Base-by-base conservation (phyloP, 2,888 invertebrate genomes). In the Eilema griseolum region DNA sequence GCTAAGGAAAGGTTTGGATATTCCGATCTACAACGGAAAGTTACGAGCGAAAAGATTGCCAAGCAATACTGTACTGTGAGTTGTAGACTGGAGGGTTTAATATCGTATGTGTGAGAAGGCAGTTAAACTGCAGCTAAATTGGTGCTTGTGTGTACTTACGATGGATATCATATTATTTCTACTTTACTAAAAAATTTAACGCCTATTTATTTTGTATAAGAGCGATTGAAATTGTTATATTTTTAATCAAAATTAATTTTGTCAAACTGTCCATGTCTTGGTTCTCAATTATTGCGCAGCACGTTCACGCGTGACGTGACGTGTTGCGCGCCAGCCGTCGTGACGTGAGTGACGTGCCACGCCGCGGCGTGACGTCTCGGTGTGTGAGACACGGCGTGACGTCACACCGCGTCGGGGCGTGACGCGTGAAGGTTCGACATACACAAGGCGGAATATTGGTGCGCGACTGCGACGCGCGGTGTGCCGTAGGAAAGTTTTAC, bases 401-500 rank as follows among this genome's bases (percentile, higher is more conserved):
- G 66, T 69, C 71, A 72, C 68, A 76, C 71, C 72, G 69, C 66
- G 69, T 63, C 67, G 46, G 12, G 46, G 24, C 31, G 33, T 46
- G 75, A 72, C 71, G 66, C 69, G 70, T 72, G 75, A 76, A 82
- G 82, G 89, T 92, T 93, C 93, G 90, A 92, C 94, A 93, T 92
- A 92, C 93, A 93, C 94, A 92, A 92, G 92, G 90, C 92, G 92
- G 90, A 92, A 92, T 93, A 92, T 92, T 88, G 94, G 93, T 88
- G 92, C 93, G 94, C 92, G 92, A 90, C 89, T 90, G 93, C 90
- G 91, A 93, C 91, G 93, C 92, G 93, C 92, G 92, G 93, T 92
- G 91, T 93, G 93, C 92, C 93, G 92, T 94, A 93, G 92, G 94
- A 92, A 93, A 93, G 94, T 94, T 95, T 95, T 94, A 94, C 93